Evolutionary conservation across 2,888 invertebrate genomes (phyloP).

Genomic region (Trypoxylon attenuatum): DNA sequence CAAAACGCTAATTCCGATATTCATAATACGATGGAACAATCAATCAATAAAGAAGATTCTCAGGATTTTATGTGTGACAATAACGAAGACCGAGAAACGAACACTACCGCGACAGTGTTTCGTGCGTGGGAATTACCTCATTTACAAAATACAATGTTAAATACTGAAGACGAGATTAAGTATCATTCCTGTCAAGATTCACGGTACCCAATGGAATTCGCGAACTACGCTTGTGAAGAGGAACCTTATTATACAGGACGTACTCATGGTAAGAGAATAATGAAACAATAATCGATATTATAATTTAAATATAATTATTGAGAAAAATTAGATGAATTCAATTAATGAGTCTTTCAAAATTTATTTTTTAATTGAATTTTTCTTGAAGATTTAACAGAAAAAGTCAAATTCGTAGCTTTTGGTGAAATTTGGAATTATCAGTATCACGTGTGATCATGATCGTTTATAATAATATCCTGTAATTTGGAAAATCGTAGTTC

Average conservation of each 20-base stretch:
- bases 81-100: constrained; percentile 28
- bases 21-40: constrained; percentile 1
- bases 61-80: constrained; percentile 31
- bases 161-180: constrained; percentile 27
- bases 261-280: constrained; percentile 31
- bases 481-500: too few species aligned
- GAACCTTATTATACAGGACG: constrained; percentile 20
- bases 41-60: constrained; percentile 7
- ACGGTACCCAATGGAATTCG: constrained; percentile 10
- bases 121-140: constrained; percentile 57
- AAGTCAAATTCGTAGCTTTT: too few species aligned
- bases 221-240: constrained; percentile 25
- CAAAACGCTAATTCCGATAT: constrained; percentile 11
- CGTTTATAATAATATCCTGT: too few species aligned
- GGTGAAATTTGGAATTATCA: too few species aligned
- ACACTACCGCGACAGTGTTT: constrained; percentile 38
- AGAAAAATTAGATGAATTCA: too few species aligned
- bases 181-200: constrained; percentile 30
- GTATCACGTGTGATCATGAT: too few species aligned
- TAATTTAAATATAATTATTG: too few species aligned
- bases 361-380: too few species aligned
- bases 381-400: too few species aligned
- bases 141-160: constrained; percentile 28
- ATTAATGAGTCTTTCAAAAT: too few species aligned
- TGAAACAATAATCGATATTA: neutral